Base-by-base conservation (phyloP, 23 tunicate species). In the Diplosoma virens region DNA sequence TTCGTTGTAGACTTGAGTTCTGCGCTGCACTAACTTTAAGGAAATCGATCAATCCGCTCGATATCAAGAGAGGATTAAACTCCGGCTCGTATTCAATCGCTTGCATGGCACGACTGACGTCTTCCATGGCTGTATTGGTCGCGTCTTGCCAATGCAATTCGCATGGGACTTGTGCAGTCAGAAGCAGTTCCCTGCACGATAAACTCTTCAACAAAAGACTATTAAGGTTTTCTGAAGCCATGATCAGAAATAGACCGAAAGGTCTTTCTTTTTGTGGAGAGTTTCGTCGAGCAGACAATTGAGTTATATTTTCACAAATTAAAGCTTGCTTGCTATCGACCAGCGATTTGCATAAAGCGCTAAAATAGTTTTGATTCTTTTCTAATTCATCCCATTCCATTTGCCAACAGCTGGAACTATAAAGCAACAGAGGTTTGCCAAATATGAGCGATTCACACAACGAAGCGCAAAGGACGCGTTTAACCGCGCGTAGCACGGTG, bases 341-440 rank as follows among this genome's bases (percentile, higher is more conserved):
- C 16, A 92, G 75, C 0, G 73, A 35, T 28, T 46, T 66, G 36
- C 86, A 85, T 0, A 92, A 68, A 1, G 97, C 83, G 53, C 30
- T 64, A 47, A 92, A 92, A 9, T 80, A 61, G 33, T 81, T 80
- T 26, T 81, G 91, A 74, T 92, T 92, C 22, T 74, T 25, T 55
- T 92, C 97, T 50, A 92, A 50, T 18, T 81, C 97, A 30, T 92
- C 92, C 97, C 97, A 92, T 48, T 92, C 97, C 84, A 92, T 85
- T 68, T 64, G 86, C 97, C 97, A 92, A 69, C 97, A 92, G 25
- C 75, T 68, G 32, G 97, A 85, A 60, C 75, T 77, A 32, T 30
- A 77, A 17, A 92, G 48, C 32, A 92, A 20, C 1, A 58, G 26
- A 4, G 92, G 84, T 2, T 31, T 58, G 29, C 97, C 97, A 45